These are phyloP conservation scores for Enhydra lutris DNA, from an alignment of 2,113 vertebrate genomes.

Conservation along the genomic window DNA sequence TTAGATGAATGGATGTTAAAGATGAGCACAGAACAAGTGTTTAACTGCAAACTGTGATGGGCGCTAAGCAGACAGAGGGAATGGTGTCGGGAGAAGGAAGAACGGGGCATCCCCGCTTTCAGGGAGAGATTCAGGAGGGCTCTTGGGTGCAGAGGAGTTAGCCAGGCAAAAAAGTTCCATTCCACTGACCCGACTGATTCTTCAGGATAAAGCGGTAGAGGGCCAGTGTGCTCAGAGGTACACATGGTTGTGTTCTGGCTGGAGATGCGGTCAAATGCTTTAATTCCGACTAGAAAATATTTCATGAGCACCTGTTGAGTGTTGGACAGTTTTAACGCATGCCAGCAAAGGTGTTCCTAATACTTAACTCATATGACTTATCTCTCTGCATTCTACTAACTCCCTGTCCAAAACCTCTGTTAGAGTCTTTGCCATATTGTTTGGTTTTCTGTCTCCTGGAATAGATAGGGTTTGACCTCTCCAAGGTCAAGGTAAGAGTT, in stretches of 20 bases:
- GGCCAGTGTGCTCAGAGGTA: accelerated
- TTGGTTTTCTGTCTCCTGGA: neutral
- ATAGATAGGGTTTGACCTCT: neutral
- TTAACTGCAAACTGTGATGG: neutral
- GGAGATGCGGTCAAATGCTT: neutral
- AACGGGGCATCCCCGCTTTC: accelerated
- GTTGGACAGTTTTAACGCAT: neutral
- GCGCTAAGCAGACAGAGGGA: too few species aligned
- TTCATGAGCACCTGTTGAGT: neutral
- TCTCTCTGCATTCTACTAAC: neutral
- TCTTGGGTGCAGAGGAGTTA: accelerated
- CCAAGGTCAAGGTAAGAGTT: neutral
- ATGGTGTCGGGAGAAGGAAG: accelerated
- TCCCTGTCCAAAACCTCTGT: neutral
- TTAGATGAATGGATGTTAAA: neutral
- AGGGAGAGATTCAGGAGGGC: accelerated
- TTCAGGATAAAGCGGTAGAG: neutral
- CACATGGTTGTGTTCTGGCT: neutral
- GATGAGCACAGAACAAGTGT: neutral
- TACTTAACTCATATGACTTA: neutral
- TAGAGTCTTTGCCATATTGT: neutral
- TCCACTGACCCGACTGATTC: neutral
- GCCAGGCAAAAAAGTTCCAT: neutral
- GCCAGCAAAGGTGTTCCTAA: neutral
- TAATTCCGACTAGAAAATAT: neutral